Base-by-base conservation (phyloP, 2,113 vertebrate species). In the Xenotilapia longispinis region DNA sequence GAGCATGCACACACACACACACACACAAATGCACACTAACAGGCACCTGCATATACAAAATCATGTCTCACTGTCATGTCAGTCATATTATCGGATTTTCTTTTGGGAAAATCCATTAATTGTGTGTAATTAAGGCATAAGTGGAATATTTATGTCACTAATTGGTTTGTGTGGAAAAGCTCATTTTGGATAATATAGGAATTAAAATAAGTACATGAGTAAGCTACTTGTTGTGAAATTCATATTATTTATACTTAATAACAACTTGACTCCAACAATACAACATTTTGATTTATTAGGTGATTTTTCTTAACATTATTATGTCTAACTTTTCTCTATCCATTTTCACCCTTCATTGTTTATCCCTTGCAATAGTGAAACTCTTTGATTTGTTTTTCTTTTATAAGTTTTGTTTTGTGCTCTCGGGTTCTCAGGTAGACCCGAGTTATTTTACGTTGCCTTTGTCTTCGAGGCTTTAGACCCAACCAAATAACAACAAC, bases 31-130 rank as follows among this genome's bases (percentile, higher is more conserved):
- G 17, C 63, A 84, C 15, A 78, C 58, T 57, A 70, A 83, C 47
- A 81, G 70, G 88, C 57, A 92, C 84, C 78, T 90, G 80, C 80
- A 85, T 38, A 75, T 78, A 73, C 57, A 60, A 31, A 86, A 82
- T 65, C 82, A 75, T 63, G 58, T 63, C 80, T 85, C 31, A 53
- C 81, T 89, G 85, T 84, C 86, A 85, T 90, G 92, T 91, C 93
- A 93, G 58, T 91, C 90, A 91, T 42, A 70, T 84, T 79, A 65
- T 63, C 26, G 49, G 82, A 14, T 86, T 90, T 88, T 87, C 70
- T 58, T 33, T 58, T 84, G 82, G 82, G 75, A 80, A 38, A 89
- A 82, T 23, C 55, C 65, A 73, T 78, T 91, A 14, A 70, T 26
- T 81, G 40, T 82, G 45, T 49, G 28, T 85, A 78, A 89, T 90